phyloP scores from a whole-genome alignment of 2,888 invertebrate species.

The Congeria kusceri region DNA sequence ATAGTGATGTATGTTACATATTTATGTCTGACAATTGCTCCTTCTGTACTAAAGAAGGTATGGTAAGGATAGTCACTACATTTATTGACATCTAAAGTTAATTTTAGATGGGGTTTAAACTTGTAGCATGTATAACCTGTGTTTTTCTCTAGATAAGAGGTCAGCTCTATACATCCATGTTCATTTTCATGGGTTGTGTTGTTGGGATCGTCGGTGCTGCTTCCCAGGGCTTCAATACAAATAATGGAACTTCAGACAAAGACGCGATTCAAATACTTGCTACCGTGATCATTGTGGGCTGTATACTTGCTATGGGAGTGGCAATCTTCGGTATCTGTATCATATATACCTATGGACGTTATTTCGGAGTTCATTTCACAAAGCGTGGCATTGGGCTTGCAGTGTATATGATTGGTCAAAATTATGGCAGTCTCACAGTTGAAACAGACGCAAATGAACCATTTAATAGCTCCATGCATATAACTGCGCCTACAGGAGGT shows the following conservation, averaged over 20 bases:
- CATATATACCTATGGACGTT: constrained; percentile 15
- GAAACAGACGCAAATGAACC: no score
- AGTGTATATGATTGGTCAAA: no score
- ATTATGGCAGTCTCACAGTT: no score
- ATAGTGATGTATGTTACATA: no score
- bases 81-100: no score
- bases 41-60: no score
- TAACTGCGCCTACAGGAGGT: not conserved
- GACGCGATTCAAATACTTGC: no score
- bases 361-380: constrained; percentile 23
- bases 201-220: constrained; percentile 12
- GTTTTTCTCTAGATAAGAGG: constrained; percentile 16
- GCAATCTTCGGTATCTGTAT: constrained; percentile 4
- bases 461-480: not conserved
- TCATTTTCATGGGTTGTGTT: constrained; percentile 27
- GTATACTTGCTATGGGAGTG: not conserved
- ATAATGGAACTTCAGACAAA: no score
- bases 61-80: no score
- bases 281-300: constrained; percentile 6
- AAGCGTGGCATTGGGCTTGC: not conserved
- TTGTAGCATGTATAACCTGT: no score
- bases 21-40: no score
- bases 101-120: no score
- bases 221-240: not conserved
- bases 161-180: constrained; percentile 11